Base-by-base conservation (phyloP, 2,888 invertebrate species). In the Merodon equestris region DNA sequence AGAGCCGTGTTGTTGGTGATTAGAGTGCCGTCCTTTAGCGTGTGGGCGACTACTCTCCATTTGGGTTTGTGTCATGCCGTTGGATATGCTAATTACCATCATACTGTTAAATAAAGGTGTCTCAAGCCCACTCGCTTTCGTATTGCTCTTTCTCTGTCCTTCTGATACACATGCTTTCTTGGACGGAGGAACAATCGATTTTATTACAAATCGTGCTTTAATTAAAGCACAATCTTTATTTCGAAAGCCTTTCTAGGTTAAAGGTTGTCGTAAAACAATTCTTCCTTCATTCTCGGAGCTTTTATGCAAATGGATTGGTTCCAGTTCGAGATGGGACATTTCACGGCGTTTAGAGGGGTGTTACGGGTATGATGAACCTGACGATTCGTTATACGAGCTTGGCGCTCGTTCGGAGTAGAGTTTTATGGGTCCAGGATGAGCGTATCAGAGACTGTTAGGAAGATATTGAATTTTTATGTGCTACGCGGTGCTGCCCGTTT, bases 71-170 rank as follows among this genome's bases (percentile, higher is more conserved):
- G 57, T n/a, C n/a, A n/a, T n/a, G n/a, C n/a, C n/a, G n/a, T 36
- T 48, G 14, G 57, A 72, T 77, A 77, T 77, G 72, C 68, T 77
- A 72, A 77, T 77, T 77, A 73, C 57, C 67, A 67, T 44, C 66
- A 60, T 63, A 77, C 67, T 57, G 61, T 67, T 71, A 44, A 71
- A 57, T 45, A 72, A 61, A 66, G 61, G 44, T 53, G 47, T 67
- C 40, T 58, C 7, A 36, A 14, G 9, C 73, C 38, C 45, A 36
- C 54, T 51, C 64, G 13, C 18, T 12, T 47, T n/a, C 50, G 13
- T 13, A 14, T 42, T 34, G 40, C 34, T 13, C 18, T 18, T 40
- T 56, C n/a, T 40, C 40, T 38, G 3, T 4, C 3, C 27, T 27
- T 27, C n/a, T 4, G 27, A 7, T 27, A 27, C 27, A 27, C n/a